phyloP scores from a whole-genome alignment of 2,888 invertebrate species.

The Mycalesis mineus region DNA sequence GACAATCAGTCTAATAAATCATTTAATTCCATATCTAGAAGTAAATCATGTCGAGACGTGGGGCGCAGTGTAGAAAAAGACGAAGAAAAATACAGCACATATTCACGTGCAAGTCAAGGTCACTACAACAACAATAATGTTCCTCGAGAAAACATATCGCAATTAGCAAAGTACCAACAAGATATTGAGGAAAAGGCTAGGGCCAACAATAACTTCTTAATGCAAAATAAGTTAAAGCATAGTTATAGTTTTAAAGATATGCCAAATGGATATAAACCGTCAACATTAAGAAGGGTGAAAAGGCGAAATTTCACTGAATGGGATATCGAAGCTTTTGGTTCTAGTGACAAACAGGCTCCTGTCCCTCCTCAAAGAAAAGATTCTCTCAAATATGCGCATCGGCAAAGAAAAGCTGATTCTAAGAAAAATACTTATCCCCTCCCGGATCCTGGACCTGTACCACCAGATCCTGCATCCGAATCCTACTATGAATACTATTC shows the following conservation, averaged over 20 bases:
- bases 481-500: conserved; percentile 75
- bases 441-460: conserved; percentile 70
- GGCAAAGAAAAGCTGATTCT: conserved; percentile 69
- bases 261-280: conserved; percentile 80
- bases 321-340: conserved; percentile 70
- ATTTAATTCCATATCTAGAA: conserved; percentile 72
- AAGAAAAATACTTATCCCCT: conserved; percentile 64
- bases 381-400: conserved; percentile 72
- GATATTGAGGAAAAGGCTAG: conserved; percentile 75
- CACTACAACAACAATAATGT: conserved; percentile 52
- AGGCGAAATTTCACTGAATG: conserved; percentile 78
- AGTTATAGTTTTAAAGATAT: conserved; percentile 80
- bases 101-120: conserved; percentile 51
- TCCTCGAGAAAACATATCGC: conserved; percentile 69
- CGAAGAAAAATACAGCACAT: conserved; percentile 45
- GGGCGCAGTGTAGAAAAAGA: conserved; percentile 55
- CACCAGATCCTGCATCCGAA: conserved; percentile 68
- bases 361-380: conserved; percentile 69
- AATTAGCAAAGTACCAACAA: conserved; percentile 81
- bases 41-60: conserved; percentile 71
- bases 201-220: conserved; percentile 74
- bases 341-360: conserved; percentile 60
- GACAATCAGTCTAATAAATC: conserved; percentile 51
- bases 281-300: conserved; percentile 76
- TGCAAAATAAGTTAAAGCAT: conserved; percentile 72